phyloP scores from a whole-genome alignment of 2,113 vertebrate genomes.

The Gambusia holbrooki region DNA sequence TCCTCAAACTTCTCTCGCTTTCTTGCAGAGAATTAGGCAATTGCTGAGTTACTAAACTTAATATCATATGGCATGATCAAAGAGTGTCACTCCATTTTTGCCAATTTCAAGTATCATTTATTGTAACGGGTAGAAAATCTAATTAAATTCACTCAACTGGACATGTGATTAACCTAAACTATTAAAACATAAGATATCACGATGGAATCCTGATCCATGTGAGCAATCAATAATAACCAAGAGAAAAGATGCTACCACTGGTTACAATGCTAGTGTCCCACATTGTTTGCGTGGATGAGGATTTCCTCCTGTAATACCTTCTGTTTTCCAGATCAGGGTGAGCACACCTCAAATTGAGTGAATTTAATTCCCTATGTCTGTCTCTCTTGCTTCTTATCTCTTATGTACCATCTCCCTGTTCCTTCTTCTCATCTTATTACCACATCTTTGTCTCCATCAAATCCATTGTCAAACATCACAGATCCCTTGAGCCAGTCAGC shows the following conservation, averaged over 20 bases:
- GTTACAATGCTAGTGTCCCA: slow-evolving; percentile 20
- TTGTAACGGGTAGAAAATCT: not conserved
- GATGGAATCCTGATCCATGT: too few species aligned
- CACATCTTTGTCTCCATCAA: slow-evolving; percentile 16
- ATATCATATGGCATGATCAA: too few species aligned
- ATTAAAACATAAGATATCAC: too few species aligned
- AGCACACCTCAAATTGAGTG: slow-evolving; percentile 36
- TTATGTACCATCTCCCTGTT: slow-evolving; percentile 6
- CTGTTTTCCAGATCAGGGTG: slow-evolving; percentile 44
- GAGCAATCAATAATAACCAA: not conserved
- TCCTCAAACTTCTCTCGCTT: not conserved
- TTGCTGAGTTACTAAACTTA: too few species aligned
- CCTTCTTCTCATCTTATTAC: slow-evolving; percentile 4
- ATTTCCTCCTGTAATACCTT: slow-evolving; percentile 47
- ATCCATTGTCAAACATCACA: slow-evolving; percentile 38
- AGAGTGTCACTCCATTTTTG: too few species aligned
- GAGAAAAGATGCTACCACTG: not conserved
- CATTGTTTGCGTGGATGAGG: slow-evolving; percentile 49
- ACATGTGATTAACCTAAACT: not conserved
- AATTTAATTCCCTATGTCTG: slow-evolving; percentile 37
- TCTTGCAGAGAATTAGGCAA: too few species aligned
- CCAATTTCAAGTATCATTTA: not conserved
- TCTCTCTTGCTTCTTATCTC: slow-evolving; percentile 23
- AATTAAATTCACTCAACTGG: not conserved
- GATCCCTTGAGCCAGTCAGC: slow-evolving; percentile 61